Base-by-base conservation (phyloP, 2,113 vertebrate species). In the Athene cunicularia region DNA sequence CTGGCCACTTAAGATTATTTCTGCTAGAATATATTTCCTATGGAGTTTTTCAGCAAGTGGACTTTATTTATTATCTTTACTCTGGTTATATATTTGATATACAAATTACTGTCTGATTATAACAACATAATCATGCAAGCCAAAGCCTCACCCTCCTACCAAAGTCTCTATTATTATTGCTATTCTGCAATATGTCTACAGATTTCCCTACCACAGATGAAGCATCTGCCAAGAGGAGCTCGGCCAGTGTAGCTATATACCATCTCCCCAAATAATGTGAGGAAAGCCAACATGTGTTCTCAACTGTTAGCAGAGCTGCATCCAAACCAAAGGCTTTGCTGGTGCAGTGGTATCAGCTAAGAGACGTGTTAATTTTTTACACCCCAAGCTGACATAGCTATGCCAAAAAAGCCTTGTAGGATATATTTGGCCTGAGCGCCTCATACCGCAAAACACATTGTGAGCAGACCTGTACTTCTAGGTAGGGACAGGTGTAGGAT, bases 161-260 rank as follows among this genome's bases (percentile, higher is more conserved):
- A 45, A 93, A 91, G 41, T 52, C 58, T 83, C 63, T 80, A 30
- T 92, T 90, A 94, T 73, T 92, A 80, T 73, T 92, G 41, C 67
- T 94, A 45, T 58, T 96, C 88, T 77, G 67, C 86, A 96, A 77
- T 76, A 92, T 55, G 77, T 49, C 66, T 75, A 90, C 93, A 95
- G 53, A 88, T 88, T 94, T 95, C 55, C 53, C 71, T 86, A 90
- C 37, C 67, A 83, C 39, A 80, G 71, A 35, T 50, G 32, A 89
- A 92, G 68, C 80, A 91, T 45, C 74, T 96, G 95, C 95, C 95
- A 97, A 90, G 37, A 86, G 75, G 32, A 83, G 47, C 68, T 88
- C 92, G 91, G 93, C 91, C 63, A 39, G 50, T 55, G 59, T 28
- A 86, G 30, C 66, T 71, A 70, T 17, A 86, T 21, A 73, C 67